Evolutionary conservation across 2,888 invertebrate species (phyloP), one percentile per base, ranked within the genome.

Genomic region (Chymomyza caudatula): DNA sequence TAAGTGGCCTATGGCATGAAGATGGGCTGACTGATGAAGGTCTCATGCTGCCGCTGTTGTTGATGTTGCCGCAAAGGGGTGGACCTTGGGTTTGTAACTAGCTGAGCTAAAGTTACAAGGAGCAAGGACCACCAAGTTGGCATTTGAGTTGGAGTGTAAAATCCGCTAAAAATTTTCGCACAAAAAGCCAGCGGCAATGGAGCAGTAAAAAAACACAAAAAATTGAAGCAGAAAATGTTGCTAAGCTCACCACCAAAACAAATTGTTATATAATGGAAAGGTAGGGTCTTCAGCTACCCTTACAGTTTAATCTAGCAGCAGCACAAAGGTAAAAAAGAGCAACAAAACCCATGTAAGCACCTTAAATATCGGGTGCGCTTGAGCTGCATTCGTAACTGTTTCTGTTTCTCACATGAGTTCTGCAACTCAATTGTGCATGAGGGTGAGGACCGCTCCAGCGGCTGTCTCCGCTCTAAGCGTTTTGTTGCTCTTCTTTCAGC

Each of bases 171-270:
- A 71, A 72, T 75, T 65, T 65, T 70, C 61, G 65, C 57, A 57
- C 43, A 52, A n/a, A 58, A 56, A 72, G 76, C 76, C 77, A 69
- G 69, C 67, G 65, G 65, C 60, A 43, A 55, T 43, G 44, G 62
- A 69, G 56, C 68, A 69, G 71, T 73, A 37, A 55, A 29, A 19
- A 55, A 47, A 37, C 25, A 60, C 13, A 29, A 51, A 23, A 15
- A 49, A 56, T 19, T 51, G 29, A 59, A 20, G 23, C 22, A 19
- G 20, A 22, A 60, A 68, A 15, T 57, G 54, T 44, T 13, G 43
- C 75, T 86, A 74, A 86, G 76, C 86, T 74, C 77, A 79, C 85
- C 85, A 83, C 85, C 86, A 83, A 71, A 70, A 73, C 83, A 85
- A 86, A 86, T 86, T 85, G 83, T 83, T 71, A 77, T 74, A 74